These are phyloP conservation scores for Doris montereyensis DNA, from an alignment of 2,888 invertebrate species.

Conservation along the genomic window DNA sequence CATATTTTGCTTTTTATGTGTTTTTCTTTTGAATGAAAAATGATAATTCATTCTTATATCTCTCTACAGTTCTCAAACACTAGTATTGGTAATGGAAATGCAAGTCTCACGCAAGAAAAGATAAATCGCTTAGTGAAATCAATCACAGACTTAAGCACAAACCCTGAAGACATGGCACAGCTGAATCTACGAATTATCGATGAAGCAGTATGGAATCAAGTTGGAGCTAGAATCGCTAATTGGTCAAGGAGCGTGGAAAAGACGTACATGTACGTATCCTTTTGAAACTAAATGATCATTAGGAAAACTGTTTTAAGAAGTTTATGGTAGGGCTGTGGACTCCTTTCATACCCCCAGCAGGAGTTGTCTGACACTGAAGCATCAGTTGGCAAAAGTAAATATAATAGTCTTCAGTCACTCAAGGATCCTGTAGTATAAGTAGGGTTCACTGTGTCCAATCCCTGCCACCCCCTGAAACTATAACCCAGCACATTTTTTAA, in stretches of 20 bases:
- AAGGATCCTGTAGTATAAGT: no score
- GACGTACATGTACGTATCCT: conserved; percentile 10
- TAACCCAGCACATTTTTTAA: no score
- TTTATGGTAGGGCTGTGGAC: no score
- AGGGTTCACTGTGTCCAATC: no score
- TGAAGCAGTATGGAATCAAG: conserved; percentile 26
- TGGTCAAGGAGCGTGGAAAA: conserved; percentile 1
- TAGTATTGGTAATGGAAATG: not conserved
- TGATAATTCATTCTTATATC: not conserved
- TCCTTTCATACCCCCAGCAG: no score
- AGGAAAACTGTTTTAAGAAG: no score
- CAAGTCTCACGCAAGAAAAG: not conserved
- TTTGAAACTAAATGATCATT: no score
- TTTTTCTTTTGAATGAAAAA: not conserved
- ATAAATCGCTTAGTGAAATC: not conserved
- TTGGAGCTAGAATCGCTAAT: conserved; percentile 15
- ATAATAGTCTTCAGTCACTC: no score
- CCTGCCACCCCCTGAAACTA: no score
- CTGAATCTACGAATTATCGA: conserved; percentile 21
- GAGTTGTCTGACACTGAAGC: no score
- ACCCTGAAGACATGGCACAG: not conserved
- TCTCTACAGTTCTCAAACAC: not conserved
- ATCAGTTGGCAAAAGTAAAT: no score
- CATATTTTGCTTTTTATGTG: not conserved
- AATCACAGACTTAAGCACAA: not conserved